A percentile compares a stretch with the other conserved stretches of the same genome.
Evolutionary conservation across 2,113 vertebrate species (phyloP).

Genomic region (Prunella fulvescens): DNA sequence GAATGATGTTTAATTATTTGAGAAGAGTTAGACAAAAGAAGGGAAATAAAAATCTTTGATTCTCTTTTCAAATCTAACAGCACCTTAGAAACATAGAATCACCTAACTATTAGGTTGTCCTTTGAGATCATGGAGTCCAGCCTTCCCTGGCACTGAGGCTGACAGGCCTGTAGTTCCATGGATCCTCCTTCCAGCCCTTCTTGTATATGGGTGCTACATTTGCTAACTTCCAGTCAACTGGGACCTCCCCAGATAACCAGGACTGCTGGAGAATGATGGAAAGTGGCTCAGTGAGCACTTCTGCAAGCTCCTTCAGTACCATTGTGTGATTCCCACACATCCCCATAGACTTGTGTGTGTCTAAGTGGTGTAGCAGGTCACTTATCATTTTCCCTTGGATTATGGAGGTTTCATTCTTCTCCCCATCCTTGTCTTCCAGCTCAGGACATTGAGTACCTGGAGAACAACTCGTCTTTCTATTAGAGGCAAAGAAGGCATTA

Average conservation of each 20-base stretch:
- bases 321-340: background rate
- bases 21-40: slow-evolving; percentile 37
- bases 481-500: background rate
- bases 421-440: background rate
- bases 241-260: no score
- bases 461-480: background rate
- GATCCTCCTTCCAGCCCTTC: background rate
- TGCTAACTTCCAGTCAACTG: background rate
- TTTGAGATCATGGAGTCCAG: background rate
- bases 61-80: slow-evolving; percentile 18
- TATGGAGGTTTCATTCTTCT: background rate
- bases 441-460: background rate
- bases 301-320: background rate
- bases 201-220: background rate
- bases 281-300: background rate
- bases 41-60: background rate
- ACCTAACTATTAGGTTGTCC: background rate
- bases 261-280: background rate
- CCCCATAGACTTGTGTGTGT: background rate
- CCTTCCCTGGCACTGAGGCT: background rate
- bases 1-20: slow-evolving; percentile 35
- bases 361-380: background rate
- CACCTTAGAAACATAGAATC: background rate
- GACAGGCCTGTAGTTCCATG: background rate
- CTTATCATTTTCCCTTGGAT: background rate